Base-by-base conservation (phyloP, 2,113 vertebrate species). In the Tachysurus fulvidraco region DNA sequence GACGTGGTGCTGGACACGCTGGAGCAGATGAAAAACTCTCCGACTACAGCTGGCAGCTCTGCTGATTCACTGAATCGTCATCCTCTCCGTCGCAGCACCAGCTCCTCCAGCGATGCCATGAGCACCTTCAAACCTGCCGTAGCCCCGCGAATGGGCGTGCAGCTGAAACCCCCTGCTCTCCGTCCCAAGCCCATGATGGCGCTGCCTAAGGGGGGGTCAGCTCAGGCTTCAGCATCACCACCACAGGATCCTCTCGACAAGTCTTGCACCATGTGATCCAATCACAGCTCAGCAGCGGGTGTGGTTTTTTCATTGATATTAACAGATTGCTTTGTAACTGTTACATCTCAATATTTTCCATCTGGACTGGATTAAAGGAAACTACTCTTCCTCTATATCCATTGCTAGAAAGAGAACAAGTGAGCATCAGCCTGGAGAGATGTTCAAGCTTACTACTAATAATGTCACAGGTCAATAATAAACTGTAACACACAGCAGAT, bases 1-100 rank as follows among this genome's bases (percentile, higher is more conserved):
- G 98, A 99, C 1, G 97, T 99, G 9, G 98, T 99, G 92, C 92
- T 99, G 95, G 98, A 99, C 92, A 98, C 98, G 79, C 91, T 99
- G 93, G 98, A 99, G 91, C 98, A 98, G 91, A 93, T 96, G 91
- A 98, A 96, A 65, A 96, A 92, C 91, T 90, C 80, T 54, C 95
- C 97, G 69, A 94, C 95, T 0, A 94, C 96, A 0, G 95, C 95
- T 88, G 93, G 94, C 54, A 94, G 94, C 55, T 96, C 97, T 54
- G 95, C 95, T 0, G 97, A 99, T 89, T 96, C 97, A 0, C 95
- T 98, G 91, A 97, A 97, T 92, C 96, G 97, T 50, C 94, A 97
- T 87, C 97, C 89, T 95, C 86, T 0, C 89, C 98, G 97, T 57
- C 96, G 97, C 52, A 98, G 97, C 95, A 95, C 97, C 21, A 97